Evolutionary conservation across 2,113 vertebrate genomes (phyloP).

Genomic region (Puffinus mauretanicus): DNA sequence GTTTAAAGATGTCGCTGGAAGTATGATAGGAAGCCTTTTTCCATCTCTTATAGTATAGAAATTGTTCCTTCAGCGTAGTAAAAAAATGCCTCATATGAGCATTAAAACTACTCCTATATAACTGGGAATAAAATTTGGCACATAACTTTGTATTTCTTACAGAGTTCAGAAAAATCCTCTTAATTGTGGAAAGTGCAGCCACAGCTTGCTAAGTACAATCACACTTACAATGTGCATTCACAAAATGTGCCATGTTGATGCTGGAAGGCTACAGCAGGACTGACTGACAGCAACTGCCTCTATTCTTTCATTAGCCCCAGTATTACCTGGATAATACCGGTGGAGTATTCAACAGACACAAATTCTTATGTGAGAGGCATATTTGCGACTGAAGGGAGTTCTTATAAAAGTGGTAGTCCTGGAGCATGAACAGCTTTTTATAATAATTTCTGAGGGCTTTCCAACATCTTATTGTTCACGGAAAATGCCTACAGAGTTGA

Average conservation of each 20-base stretch:
- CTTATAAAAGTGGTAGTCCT: background rate
- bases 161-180: background rate
- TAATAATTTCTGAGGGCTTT: background rate
- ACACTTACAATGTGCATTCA: background rate
- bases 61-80: background rate
- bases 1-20: background rate
- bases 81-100: background rate
- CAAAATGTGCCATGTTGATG: rapidly evolving
- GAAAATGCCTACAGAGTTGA: background rate
- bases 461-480: background rate
- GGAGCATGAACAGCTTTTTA: background rate
- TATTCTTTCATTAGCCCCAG: background rate
- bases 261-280: background rate
- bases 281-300: background rate
- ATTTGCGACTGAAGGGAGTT: background rate
- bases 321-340: background rate
- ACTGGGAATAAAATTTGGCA: background rate
- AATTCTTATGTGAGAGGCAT: background rate
- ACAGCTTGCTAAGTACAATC: background rate
- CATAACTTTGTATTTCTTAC: rapidly evolving
- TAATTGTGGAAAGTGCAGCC: background rate
- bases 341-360: background rate
- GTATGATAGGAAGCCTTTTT: background rate
- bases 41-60: background rate
- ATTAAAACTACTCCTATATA: background rate